Evolutionary conservation across 2,888 invertebrate genomes (phyloP), one percentile per base, ranked within the genome.

Genomic region (Eupithecia subfuscata): DNA sequence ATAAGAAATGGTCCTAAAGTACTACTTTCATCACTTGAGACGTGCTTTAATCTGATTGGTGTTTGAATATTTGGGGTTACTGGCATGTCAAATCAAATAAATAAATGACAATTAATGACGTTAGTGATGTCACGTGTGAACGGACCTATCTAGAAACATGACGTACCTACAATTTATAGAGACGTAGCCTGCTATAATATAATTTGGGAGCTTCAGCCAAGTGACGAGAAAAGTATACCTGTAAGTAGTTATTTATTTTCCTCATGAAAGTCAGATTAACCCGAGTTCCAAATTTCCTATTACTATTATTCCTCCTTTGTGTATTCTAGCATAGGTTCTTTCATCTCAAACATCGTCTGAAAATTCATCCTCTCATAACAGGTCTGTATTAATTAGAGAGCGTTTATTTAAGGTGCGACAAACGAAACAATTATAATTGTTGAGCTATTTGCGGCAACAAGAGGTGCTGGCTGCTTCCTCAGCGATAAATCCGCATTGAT

Each of bases 401-500:
- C 80, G 82, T 71, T 84, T 85, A 86, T 84, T 82, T 60, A 71
- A 80, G 79, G 80, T 79, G 78, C 77, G 69, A 77, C 76, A 77
- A 84, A 81, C 81, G 86, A 83, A 85, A 85, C 90, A 93, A 94
- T 94, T 94, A 92, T 87, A 90, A 87, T 86, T 86, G 87, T 85
- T 81, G 85, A 85, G 88, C 92, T 93, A 92, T 89, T 92, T 90
- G 81, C 77, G 78, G 86, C 84, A 90, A 92, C 92, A 92, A 93
- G 91, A 92, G 91, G 87, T 84, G 85, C 76, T 82, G 83, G 86
- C 82, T 88, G 87, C 93, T 94, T 94, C 93, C 94, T 91, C 85
- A 87, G 92, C 92, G 89, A 94, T 95, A 95, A 95, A 95, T 95
- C 94, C 93, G 93, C 94, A 94, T 95, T 94, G 94, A 95, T 95